A percentile compares a stretch with the other conserved stretches of the same genome.
These are phyloP conservation scores for Nothocercus nigrocapillus DNA, from an alignment of 2,113 vertebrate species.

Conservation along the genomic window DNA sequence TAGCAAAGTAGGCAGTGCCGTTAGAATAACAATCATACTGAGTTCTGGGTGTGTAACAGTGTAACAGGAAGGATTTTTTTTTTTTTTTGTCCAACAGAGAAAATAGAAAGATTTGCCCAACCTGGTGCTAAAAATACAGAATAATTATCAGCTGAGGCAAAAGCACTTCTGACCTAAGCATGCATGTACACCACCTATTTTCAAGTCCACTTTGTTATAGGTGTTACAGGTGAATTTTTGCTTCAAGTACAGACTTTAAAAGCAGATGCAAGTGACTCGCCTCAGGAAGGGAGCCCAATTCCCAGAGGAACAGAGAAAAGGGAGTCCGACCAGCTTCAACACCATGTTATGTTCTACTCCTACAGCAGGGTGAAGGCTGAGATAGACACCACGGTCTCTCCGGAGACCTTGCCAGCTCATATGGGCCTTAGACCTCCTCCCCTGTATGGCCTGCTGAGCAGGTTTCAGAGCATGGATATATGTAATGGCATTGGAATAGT, in stretches of 20 bases:
- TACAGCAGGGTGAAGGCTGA: not conserved
- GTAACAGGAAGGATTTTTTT: conserved; percentile 58
- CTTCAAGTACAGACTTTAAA: not conserved
- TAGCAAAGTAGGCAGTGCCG: not conserved
- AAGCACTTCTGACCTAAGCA: conserved; percentile 59
- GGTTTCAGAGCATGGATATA: not conserved
- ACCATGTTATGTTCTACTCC: not conserved
- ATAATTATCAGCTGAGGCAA: conserved; percentile 65
- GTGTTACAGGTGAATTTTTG: not conserved
- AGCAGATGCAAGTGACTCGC: not conserved
- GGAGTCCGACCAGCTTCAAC: not conserved
- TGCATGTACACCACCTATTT: conserved; percentile 22
- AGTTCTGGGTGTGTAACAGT: conserved; percentile 66
- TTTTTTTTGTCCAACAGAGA: conserved; percentile 13
- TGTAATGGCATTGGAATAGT: not conserved
- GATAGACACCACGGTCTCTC: not conserved
- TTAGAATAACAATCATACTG: conserved; percentile 26
- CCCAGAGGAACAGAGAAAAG: not conserved
- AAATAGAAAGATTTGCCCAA: conserved; percentile 68
- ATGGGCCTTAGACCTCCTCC: not conserved
- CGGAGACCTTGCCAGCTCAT: not conserved
- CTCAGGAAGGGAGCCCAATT: not conserved
- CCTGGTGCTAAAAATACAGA: conserved; percentile 64
- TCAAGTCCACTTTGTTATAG: not conserved
- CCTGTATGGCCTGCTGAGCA: not conserved